Evolutionary conservation across 2,113 vertebrate species (phyloP), one percentile per base, ranked within the genome.

Genomic region (Muntiacus reevesi): DNA sequence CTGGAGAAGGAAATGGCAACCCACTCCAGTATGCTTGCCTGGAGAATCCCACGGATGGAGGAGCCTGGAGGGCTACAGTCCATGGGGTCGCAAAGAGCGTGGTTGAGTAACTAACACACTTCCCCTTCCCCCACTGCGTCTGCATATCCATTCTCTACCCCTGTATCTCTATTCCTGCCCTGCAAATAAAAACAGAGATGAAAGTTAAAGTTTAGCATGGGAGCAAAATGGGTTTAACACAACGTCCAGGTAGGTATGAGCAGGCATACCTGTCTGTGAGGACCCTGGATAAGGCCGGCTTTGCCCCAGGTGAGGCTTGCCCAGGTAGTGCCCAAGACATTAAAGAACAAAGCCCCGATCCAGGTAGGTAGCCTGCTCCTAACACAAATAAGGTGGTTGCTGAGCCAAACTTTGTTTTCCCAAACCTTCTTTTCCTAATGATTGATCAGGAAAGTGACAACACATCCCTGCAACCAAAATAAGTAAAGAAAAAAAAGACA

Each of bases 331-430:
- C 50, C 87, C 28, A 74, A 54, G 43, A 27, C 28, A 81, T 91
- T n/a, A 30, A 86, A 64, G 17, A 74, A 87, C 12, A 50, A 40
- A 30, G 14, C 11, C 23, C 21, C 45, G 2, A 91, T 79, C 11
- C 15, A 15, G 88, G 12, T 23, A 82, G 23, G 27, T 33, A 83
- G 11, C 3, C 85, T 94, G 14, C 9, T 57, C 23, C 52, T 64
- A 12, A 93, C 23, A 85, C 25, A 82, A 81, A 64, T 36, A 85
- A 89, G 30, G 11, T 43, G 45, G 30, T 21, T 40, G 3, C 11
- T 52, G 19, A 81, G n/a, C 1, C 52, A 95, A 95, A 64, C 16
- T 76, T 94, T 50, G 27, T 52, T 92, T 95, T 62, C 62, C 67
- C 7, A 50, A 84, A 79, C 40, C 19, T 79, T 10, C 19, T 67